Evolutionary conservation across 1,140 invertebrate species (phyloP).

Genomic region (Spodoptera frugiperda): DNA sequence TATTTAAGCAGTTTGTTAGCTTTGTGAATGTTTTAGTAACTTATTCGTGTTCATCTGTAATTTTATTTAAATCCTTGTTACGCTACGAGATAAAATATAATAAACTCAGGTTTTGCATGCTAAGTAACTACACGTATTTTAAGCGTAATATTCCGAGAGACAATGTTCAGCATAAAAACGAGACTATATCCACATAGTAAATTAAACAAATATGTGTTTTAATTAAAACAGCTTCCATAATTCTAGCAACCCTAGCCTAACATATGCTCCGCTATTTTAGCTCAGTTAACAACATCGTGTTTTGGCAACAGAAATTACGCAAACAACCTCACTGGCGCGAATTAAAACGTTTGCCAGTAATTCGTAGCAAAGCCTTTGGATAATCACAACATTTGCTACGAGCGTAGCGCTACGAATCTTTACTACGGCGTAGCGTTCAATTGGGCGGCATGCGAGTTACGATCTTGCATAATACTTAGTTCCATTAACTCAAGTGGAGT

Average conservation of each 20-base stretch:
- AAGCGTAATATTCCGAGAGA: background rate
- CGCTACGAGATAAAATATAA: no score
- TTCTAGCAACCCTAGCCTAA: slow-evolving; percentile 29
- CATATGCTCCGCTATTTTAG: slow-evolving; percentile 37
- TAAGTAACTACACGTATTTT: background rate
- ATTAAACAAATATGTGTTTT: slow-evolving; percentile 31
- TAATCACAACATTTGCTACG: slow-evolving; percentile 43
- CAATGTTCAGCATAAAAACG: background rate
- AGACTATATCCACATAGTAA: background rate
- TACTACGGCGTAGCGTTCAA: slow-evolving; percentile 46
- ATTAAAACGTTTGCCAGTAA: slow-evolving; percentile 43
- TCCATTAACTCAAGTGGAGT: slow-evolving; percentile 45
- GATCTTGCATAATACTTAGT: slow-evolving; percentile 51
- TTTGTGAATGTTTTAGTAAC: slow-evolving; percentile 19
- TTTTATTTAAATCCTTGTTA: background rate
- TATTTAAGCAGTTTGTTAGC: background rate
- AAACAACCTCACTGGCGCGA: slow-evolving; percentile 38
- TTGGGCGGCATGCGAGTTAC: slow-evolving; percentile 49
- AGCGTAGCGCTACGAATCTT: slow-evolving; percentile 39
- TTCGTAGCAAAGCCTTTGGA: slow-evolving; percentile 42
- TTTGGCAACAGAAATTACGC: slow-evolving; percentile 42
- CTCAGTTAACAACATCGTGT: slow-evolving; percentile 37
- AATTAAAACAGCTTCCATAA: slow-evolving; percentile 30
- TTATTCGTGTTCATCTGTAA: background rate
- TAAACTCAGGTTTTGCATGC: no score